These are phyloP conservation scores for Megamerina dolium DNA, from an alignment of 2,888 invertebrate species.

Conservation along the genomic window DNA sequence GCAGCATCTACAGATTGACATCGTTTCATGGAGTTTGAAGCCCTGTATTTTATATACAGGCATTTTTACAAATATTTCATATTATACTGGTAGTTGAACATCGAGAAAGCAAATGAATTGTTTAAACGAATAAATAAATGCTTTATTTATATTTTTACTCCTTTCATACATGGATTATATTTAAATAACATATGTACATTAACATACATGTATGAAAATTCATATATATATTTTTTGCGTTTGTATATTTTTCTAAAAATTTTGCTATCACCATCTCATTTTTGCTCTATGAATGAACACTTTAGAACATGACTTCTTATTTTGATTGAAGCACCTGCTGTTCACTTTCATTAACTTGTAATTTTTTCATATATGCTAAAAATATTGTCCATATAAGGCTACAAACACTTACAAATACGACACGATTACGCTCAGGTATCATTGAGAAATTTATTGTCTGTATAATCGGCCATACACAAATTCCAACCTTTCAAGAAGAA, in stretches of 20 bases:
- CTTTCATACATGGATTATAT: background rate
- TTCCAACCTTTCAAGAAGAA: constrained; percentile 46
- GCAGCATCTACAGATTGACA: constrained; percentile 17
- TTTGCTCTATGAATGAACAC: too few relatives aligned
- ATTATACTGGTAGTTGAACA: constrained; percentile 12
- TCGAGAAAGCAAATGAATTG: too few relatives aligned
- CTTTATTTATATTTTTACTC: constrained; percentile 14
- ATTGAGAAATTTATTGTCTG: constrained; percentile 70
- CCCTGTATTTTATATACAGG: constrained; percentile 19
- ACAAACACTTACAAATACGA: constrained; percentile 64
- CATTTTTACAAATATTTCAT: constrained; percentile 18
- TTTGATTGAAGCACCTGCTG: too few relatives aligned
- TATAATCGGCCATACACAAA: constrained; percentile 65
- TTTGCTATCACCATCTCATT: too few relatives aligned
- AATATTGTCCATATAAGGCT: constrained; percentile 73
- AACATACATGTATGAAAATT: background rate
- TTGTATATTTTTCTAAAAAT: too few relatives aligned
- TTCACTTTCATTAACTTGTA: too few relatives aligned
- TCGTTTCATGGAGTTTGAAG: constrained; percentile 24
- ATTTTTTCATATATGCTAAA: constrained; percentile 72
- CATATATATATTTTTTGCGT: background rate
- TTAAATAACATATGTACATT: background rate
- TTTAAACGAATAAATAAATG: constrained; percentile 21
- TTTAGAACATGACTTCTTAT: too few relatives aligned
- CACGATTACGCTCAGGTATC: constrained; percentile 66